Evolutionary conservation across 1,140 invertebrate species (phyloP).

Genomic region (Ostrea edulis): DNA sequence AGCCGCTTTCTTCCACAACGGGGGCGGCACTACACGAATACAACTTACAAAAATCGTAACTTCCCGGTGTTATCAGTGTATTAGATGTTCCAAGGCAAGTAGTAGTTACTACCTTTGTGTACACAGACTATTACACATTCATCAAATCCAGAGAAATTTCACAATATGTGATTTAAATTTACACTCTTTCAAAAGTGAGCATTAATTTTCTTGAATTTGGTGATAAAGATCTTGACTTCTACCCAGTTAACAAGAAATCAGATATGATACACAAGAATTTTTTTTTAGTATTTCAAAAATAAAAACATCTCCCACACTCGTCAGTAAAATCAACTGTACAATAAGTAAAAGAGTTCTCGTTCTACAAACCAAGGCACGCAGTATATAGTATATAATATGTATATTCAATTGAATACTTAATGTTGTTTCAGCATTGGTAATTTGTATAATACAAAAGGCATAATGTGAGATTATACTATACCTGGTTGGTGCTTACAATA

Average conservation of each 20-base stretch:
- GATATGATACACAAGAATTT: constrained; percentile 2
- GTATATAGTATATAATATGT: constrained; percentile 25
- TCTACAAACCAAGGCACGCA: constrained; percentile 43
- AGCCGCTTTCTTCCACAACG: not conserved
- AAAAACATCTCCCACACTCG: constrained; percentile 35
- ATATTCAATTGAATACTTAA: constrained; percentile 12
- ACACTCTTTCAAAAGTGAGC: not conserved
- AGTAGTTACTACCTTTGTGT: constrained; percentile 15
- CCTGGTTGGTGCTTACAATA: constrained; percentile 33
- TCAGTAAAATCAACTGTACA: constrained; percentile 36
- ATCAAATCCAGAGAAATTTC: not conserved
- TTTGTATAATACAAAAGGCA: constrained; percentile 36
- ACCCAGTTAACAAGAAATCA: not conserved
- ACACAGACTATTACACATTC: not conserved
- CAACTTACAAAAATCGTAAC: constrained; percentile 17
- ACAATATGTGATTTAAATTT: not conserved
- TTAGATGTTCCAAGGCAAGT: not conserved
- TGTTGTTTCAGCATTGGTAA: constrained; percentile 31
- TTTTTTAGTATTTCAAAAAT: constrained; percentile 34
- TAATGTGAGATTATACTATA: constrained; percentile 24
- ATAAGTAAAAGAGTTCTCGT: constrained; percentile 38
- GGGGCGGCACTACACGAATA: constrained; percentile 36
- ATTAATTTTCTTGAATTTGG: not conserved
- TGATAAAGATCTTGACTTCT: not conserved
- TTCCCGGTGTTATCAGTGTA: constrained; percentile 23